Conservation (phyloP, 1,140 invertebrate genomes). For the Caenorhabditis brenneri region DNA sequence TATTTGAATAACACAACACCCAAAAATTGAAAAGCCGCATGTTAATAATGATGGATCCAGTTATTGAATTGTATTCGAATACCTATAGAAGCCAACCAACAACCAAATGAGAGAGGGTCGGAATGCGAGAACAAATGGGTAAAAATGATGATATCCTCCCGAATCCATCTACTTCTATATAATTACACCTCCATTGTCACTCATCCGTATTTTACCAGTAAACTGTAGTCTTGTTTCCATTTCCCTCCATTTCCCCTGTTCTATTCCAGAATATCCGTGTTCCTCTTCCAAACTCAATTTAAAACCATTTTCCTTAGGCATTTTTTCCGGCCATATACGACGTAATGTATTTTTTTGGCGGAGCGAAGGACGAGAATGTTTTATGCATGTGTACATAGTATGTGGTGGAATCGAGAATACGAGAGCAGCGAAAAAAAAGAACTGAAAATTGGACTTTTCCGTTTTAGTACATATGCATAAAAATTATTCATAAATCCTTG, state of each 20-base stretch:
- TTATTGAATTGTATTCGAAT: no score
- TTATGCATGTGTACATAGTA: conserved; percentile 36
- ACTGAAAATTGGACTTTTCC: conserved; percentile 34
- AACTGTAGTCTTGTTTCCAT: neutral
- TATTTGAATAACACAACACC: no score
- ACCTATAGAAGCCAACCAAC: no score
- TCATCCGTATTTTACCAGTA: neutral
- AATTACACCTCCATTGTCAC: neutral
- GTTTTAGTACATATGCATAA: neutral
- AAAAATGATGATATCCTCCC: neutral
- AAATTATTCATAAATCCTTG: neutral
- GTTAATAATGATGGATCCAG: no score
- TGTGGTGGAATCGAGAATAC: neutral
- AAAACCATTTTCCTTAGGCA: neutral
- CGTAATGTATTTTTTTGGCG: neutral
- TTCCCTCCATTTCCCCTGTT: neutral
- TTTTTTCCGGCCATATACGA: neutral
- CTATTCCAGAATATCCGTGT: no score
- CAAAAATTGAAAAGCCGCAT: no score
- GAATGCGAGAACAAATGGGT: no score
- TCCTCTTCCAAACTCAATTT: neutral
- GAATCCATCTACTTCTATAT: neutral
- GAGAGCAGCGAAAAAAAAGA: neutral
- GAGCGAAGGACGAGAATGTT: neutral
- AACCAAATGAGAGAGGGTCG: no score